These are phyloP conservation scores for Cephus spinipes DNA, from an alignment of 2,888 invertebrate species.

Conservation along the genomic window DNA sequence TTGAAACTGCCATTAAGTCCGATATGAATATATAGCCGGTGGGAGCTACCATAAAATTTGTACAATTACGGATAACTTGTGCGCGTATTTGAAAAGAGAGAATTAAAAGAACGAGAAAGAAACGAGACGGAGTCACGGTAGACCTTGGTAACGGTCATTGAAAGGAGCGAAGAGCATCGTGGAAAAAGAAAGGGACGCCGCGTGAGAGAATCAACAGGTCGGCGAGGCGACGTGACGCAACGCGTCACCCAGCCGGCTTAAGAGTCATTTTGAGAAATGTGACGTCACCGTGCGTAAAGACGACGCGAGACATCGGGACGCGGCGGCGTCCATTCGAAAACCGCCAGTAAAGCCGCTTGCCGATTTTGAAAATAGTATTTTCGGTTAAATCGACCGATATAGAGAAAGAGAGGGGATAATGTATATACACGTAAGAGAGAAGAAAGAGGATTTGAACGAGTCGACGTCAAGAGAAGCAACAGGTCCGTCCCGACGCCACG, in stretches of 20 bases:
- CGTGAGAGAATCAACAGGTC: neutral
- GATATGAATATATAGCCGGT: neutral
- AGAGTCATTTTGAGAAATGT: neutral
- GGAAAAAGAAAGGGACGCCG: neutral
- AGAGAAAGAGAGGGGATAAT: slow-evolving; percentile 7
- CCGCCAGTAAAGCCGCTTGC: neutral
- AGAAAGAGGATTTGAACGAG: slow-evolving; percentile 15
- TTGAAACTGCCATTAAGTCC: neutral
- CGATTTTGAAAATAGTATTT: neutral
- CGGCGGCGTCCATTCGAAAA: neutral
- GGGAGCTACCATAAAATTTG: neutral
- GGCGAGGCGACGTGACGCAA: neutral
- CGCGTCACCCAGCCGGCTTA: neutral
- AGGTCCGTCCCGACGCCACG: slow-evolving; percentile 22
- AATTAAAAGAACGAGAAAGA: neutral
- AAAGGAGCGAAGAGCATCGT: neutral
- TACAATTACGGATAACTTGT: neutral
- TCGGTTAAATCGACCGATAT: neutral
- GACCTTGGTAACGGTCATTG: neutral
- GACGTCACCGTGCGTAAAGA: neutral
- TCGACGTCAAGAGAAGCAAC: slow-evolving; percentile 26
- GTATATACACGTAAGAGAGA: slow-evolving; percentile 30
- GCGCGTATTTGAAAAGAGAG: neutral
- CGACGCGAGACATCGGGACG: neutral
- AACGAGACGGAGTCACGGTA: neutral